Evolutionary conservation across 2,888 invertebrate genomes (phyloP).

Genomic region (Pyrgus malvae): DNA sequence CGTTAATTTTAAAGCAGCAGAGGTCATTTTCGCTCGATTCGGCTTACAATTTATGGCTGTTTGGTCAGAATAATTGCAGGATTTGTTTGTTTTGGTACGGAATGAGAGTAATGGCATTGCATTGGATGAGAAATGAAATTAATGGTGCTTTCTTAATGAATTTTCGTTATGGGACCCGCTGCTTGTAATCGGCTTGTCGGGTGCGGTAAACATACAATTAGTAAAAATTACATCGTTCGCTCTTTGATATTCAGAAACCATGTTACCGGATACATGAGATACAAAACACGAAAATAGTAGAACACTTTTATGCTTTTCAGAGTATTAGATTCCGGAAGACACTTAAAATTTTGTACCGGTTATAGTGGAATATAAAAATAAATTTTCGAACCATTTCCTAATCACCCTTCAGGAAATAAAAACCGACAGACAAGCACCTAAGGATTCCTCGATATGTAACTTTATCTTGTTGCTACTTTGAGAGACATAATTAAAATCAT

Average conservation of each 20-base stretch:
- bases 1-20: slow-evolving; percentile 35
- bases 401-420: slow-evolving; percentile 27
- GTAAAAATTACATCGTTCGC: slow-evolving; percentile 12
- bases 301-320: neutral
- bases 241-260: slow-evolving; percentile 2
- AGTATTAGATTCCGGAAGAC: neutral
- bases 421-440: slow-evolving; percentile 21
- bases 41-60: slow-evolving; percentile 38
- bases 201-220: slow-evolving; percentile 22
- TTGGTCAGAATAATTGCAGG: slow-evolving; percentile 70
- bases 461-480: slow-evolving; percentile 27
- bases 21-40: slow-evolving; percentile 33
- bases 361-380: slow-evolving; percentile 8
- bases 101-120: slow-evolving; percentile 71
- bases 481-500: slow-evolving; percentile 29
- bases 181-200: slow-evolving; percentile 50
- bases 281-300: neutral
- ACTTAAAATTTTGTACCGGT: slow-evolving; percentile 12
- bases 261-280: neutral
- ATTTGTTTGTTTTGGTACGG: slow-evolving; percentile 78
- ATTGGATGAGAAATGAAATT: slow-evolving; percentile 65
- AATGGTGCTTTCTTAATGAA: slow-evolving; percentile 75
- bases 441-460: slow-evolving; percentile 25
- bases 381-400: slow-evolving; percentile 13
- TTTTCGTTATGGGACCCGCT: slow-evolving; percentile 69